phyloP scores from a whole-genome alignment of 2,797 vertebrate genomes.

The Taeniopygia guttata region DNA sequence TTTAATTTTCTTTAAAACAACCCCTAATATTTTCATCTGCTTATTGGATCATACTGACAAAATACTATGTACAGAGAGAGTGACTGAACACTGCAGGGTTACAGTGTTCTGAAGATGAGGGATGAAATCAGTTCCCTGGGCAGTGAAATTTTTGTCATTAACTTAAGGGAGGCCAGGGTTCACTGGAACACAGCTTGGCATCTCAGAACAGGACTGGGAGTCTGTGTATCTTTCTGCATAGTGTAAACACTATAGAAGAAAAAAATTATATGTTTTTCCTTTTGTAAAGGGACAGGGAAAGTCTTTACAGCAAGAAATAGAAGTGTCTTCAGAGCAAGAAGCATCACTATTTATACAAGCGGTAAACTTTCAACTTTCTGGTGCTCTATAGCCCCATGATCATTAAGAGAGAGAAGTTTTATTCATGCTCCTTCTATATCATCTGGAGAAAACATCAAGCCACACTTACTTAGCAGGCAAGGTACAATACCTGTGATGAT shows the following conservation, averaged over 20 bases:
- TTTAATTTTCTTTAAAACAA: background rate
- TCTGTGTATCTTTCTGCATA: background rate
- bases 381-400: rapidly evolving
- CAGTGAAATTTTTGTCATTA: background rate
- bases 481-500: background rate
- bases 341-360: background rate
- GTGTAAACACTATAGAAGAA: background rate
- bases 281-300: background rate
- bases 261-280: background rate
- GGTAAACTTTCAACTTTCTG: background rate
- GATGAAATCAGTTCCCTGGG: background rate
- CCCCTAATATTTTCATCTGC: background rate
- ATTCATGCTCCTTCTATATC: background rate
- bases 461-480: background rate
- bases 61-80: background rate
- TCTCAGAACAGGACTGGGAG: background rate
- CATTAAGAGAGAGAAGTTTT: background rate
- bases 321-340: background rate
- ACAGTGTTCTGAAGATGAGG: background rate
- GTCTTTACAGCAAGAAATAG: background rate
- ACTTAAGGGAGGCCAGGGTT: background rate
- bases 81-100: background rate
- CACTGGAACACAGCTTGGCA: background rate
- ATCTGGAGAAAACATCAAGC: background rate
- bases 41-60: background rate